A percentile compares a stretch with the other conserved stretches of the same genome.
Conservation (phyloP, 2,797 vertebrate genomes). For the Tadarida brasiliensis region DNA sequence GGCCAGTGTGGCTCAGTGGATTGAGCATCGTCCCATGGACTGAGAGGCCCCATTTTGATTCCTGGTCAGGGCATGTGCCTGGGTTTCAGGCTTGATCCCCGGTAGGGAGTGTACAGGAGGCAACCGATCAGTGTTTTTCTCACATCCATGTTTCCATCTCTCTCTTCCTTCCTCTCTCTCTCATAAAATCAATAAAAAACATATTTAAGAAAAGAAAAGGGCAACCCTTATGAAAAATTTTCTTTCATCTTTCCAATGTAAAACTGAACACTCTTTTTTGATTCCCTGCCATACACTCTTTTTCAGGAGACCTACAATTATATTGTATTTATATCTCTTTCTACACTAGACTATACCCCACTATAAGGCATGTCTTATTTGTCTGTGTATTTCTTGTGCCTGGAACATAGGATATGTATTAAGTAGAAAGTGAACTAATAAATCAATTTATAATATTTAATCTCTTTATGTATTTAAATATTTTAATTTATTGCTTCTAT, state of each 20-base stretch:
- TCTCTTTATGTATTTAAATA: not conserved
- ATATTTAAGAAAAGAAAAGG: too few species aligned
- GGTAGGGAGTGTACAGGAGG: too few species aligned
- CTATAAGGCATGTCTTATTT: not conserved
- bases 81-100: too few species aligned
- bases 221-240: not conserved
- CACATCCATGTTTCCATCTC: too few species aligned
- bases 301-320: not conserved
- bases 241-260: not conserved
- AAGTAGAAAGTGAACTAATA: not conserved
- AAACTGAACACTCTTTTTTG: not conserved
- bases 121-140: too few species aligned
- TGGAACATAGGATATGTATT: not conserved
- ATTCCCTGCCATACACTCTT: not conserved
- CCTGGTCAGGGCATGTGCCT: too few species aligned
- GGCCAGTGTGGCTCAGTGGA: too few species aligned
- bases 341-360: not conserved
- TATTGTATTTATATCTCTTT: not conserved
- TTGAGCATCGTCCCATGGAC: too few species aligned
- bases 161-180: too few species aligned
- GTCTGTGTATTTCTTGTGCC: not conserved
- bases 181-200: too few species aligned
- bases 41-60: too few species aligned
- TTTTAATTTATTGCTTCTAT: constrained; percentile 17
- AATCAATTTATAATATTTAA: not conserved